phyloP scores from a whole-genome alignment of 2,797 vertebrate species.

The Perdix hodgsoniae region DNA sequence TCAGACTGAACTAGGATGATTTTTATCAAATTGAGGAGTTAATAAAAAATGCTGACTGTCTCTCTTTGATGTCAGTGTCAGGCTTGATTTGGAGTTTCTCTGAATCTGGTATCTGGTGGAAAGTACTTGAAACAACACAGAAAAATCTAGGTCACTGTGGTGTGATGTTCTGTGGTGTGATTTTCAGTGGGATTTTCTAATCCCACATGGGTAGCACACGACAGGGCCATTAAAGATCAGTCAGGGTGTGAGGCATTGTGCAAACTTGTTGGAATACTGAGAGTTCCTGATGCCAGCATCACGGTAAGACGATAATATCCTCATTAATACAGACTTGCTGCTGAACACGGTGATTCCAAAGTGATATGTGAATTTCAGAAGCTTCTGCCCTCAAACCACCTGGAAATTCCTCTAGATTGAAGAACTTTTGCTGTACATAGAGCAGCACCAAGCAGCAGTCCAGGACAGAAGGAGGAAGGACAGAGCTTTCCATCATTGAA shows the following conservation, averaged over 20 bases:
- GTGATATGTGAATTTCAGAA: not conserved
- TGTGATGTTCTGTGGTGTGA: not conserved
- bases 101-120: not conserved
- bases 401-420: not conserved
- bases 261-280: too few species aligned
- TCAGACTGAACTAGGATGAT: not conserved
- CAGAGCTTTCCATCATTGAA: not conserved
- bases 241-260: not conserved
- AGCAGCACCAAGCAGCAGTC: not conserved
- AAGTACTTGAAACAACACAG: not conserved
- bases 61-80: not conserved
- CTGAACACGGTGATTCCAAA: not conserved
- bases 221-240: not conserved
- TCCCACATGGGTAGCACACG: rapidly evolving
- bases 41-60: constrained; percentile 12
- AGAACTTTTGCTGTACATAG: rapidly evolving
- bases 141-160: not conserved
- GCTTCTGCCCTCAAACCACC: not conserved
- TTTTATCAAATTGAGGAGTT: not conserved
- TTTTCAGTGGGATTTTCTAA: not conserved
- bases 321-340: not conserved
- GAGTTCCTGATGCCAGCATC: not conserved
- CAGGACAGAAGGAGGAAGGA: not conserved
- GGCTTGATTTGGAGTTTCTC: constrained; percentile 12
- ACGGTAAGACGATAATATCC: not conserved